phyloP scores from a whole-genome alignment of 2,888 invertebrate species.

The Phanerotoma sp. region DNA sequence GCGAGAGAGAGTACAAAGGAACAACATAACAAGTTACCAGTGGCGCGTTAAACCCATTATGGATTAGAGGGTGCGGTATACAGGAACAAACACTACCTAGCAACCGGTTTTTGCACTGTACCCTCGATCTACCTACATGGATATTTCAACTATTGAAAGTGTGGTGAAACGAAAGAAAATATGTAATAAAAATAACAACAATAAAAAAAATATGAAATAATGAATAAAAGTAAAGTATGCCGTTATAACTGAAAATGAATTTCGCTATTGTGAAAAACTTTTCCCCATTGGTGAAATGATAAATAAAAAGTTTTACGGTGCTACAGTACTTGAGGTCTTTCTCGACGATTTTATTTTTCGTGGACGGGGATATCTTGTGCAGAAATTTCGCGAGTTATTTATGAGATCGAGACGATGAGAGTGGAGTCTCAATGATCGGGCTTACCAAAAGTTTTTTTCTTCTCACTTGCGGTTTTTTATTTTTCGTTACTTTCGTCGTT shows the following conservation, averaged over 20 bases:
- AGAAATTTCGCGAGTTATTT: background rate
- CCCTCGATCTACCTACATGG: background rate
- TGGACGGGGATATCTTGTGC: background rate
- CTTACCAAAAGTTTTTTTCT: background rate
- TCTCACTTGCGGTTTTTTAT: background rate
- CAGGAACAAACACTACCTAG: slow-evolving; percentile 45
- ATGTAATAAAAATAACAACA: background rate
- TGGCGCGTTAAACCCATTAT: slow-evolving; percentile 32
- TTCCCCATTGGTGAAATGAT: slow-evolving; percentile 3
- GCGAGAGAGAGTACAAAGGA: background rate
- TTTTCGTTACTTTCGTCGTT: background rate
- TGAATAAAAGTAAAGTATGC: background rate
- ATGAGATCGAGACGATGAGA: slow-evolving; percentile 1
- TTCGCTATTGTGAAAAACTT: background rate
- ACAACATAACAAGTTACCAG: slow-evolving; percentile 11
- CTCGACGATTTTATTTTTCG: background rate
- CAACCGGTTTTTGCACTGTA: slow-evolving; percentile 40
- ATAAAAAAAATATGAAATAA: background rate
- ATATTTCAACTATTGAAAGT: background rate
- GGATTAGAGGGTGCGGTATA: slow-evolving; percentile 38
- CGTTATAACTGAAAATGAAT: slow-evolving; percentile 5
- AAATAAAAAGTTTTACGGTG: slow-evolving; percentile 4
- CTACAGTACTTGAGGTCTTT: background rate
- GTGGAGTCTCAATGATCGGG: slow-evolving; percentile 3
- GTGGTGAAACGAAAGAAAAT: background rate